A percentile compares a stretch with the other conserved stretches of the same genome.
phyloP scores from a whole-genome alignment of 1,140 invertebrate species.

The Drosophila willistoni region DNA sequence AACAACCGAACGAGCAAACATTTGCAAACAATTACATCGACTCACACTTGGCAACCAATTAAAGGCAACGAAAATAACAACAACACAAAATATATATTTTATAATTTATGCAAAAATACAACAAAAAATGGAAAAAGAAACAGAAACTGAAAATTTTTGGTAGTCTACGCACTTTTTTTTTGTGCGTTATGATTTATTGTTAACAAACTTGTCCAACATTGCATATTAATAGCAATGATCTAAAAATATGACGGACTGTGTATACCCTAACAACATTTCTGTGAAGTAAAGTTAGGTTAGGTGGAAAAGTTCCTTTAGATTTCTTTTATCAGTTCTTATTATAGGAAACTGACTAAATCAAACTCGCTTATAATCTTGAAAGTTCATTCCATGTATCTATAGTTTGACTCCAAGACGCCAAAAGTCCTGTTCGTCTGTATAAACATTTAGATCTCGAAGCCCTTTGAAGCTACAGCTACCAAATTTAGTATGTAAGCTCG shows the following conservation, averaged over 20 bases:
- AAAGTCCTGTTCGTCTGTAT: too few relatives aligned
- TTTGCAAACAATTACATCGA: slow-evolving; percentile 64
- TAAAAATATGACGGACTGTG: background rate
- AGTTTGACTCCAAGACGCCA: too few relatives aligned
- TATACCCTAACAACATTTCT: background rate
- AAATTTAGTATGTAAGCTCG: too few relatives aligned
- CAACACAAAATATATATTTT: slow-evolving; percentile 41
- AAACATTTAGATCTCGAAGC: too few relatives aligned
- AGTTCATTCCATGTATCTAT: too few relatives aligned
- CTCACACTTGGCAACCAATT: slow-evolving; percentile 16
- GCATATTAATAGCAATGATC: slow-evolving; percentile 70
- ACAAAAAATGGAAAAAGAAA: slow-evolving; percentile 5
- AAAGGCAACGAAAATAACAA: slow-evolving; percentile 6
- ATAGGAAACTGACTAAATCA: too few relatives aligned
- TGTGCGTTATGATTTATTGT: slow-evolving; percentile 61
- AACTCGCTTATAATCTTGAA: too few relatives aligned
- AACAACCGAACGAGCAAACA: slow-evolving; percentile 36
- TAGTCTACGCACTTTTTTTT: slow-evolving; percentile 72
- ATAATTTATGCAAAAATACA: slow-evolving; percentile 59
- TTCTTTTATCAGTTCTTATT: too few relatives aligned
- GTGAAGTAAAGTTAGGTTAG: background rate
- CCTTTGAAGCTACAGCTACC: too few relatives aligned
- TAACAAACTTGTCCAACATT: slow-evolving; percentile 44
- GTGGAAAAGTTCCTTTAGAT: background rate
- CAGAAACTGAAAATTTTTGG: slow-evolving; percentile 37